Conservation (phyloP, 2,113 vertebrate genomes). For the Coracopsis vasa region DNA sequence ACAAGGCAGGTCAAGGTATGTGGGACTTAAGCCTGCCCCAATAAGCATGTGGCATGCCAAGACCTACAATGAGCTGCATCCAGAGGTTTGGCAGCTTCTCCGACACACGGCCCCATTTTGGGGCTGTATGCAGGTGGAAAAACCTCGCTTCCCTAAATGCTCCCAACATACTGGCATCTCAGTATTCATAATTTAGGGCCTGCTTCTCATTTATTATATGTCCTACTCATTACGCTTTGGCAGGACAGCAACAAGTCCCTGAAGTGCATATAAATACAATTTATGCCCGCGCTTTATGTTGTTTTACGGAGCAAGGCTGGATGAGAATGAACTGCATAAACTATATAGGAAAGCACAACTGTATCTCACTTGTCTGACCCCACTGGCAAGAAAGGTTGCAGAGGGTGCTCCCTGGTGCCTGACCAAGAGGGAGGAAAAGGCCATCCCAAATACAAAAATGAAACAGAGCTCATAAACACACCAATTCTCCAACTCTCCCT, state of each 20-base stretch:
- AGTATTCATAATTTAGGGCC: not conserved
- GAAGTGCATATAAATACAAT: constrained; percentile 24
- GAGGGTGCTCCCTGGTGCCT: not conserved
- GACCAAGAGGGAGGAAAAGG: not conserved
- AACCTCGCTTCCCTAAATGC: not conserved
- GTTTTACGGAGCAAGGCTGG: not conserved
- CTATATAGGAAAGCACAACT: not conserved
- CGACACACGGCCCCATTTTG: not conserved
- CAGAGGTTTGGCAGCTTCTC: constrained; percentile 26
- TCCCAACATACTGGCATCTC: not conserved
- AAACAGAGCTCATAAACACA: not conserved
- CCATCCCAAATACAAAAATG: not conserved
- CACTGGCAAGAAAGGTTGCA: not conserved
- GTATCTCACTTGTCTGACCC: not conserved
- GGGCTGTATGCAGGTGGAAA: constrained; percentile 26
- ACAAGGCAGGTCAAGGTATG: constrained; percentile 37
- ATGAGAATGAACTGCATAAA: not conserved
- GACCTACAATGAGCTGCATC: not conserved
- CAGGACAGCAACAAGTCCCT: not conserved
- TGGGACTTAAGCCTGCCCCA: not conserved
- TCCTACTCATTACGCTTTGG: not conserved
- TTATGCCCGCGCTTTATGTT: not conserved
- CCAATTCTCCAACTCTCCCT: not conserved
- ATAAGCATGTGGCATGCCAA: not conserved
- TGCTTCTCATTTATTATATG: not conserved